Evolutionary conservation across 2,797 vertebrate species (phyloP).

Genomic region (Tragelaphus oryx): DNA sequence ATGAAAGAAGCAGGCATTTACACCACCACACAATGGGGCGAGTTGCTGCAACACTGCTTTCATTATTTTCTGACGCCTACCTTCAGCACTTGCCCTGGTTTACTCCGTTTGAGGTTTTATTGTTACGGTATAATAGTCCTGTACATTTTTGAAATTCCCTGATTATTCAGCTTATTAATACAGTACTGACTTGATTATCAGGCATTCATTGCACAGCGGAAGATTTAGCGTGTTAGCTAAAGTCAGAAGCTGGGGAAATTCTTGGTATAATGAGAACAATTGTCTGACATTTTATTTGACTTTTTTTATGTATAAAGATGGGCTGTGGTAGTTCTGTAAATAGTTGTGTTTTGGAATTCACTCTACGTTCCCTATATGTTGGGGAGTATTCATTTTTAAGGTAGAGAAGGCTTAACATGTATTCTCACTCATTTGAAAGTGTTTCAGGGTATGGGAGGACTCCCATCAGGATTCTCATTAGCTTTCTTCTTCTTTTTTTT

Average conservation of each 20-base stretch:
- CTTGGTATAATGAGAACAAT: slow-evolving; percentile 80
- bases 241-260: slow-evolving; percentile 86
- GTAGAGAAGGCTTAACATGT: slow-evolving; percentile 29
- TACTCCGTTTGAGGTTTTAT: slow-evolving; percentile 95
- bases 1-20: slow-evolving; percentile 97
- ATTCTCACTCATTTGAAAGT: slow-evolving; percentile 64
- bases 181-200: slow-evolving; percentile 94
- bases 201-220: slow-evolving; percentile 87
- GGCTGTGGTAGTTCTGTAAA: slow-evolving; percentile 23
- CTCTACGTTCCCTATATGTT: slow-evolving; percentile 6
- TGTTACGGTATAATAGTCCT: slow-evolving; percentile 97
- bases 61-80: slow-evolving; percentile 97
- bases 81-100: slow-evolving; percentile 91
- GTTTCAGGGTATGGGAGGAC: slow-evolving; percentile 7
- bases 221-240: slow-evolving; percentile 85
- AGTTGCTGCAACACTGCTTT: slow-evolving; percentile 97
- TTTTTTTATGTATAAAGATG: slow-evolving; percentile 54
- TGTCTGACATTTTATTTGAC: slow-evolving; percentile 74
- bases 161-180: slow-evolving; percentile 99
- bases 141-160: slow-evolving; percentile 99
- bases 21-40: slow-evolving; percentile 95
- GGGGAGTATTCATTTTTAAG: slow-evolving; percentile 15
- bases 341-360: slow-evolving; percentile 47
- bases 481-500: slow-evolving; percentile 26
- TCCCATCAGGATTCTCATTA: slow-evolving; percentile 30